Percentiles rank a stretch among this genome's conserved stretches.
phyloP scores from a whole-genome alignment of 2,113 vertebrate genomes.

The Bubalus kerabau region DNA sequence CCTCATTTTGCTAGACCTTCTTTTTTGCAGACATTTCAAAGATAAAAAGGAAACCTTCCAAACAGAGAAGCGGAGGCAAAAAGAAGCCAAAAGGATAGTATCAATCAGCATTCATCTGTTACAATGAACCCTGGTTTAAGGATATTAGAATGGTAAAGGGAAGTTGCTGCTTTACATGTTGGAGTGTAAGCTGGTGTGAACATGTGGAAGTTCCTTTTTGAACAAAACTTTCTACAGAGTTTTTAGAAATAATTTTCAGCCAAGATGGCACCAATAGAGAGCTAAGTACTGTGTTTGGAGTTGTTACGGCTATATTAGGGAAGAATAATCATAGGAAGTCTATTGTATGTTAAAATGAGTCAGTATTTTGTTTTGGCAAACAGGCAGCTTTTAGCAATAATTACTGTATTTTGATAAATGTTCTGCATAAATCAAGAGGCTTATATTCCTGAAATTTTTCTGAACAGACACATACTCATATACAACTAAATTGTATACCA shows the following conservation, averaged over 20 bases:
- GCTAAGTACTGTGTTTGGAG: slow-evolving; percentile 30
- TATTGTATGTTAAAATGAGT: slow-evolving; percentile 49
- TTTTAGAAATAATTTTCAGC: background rate
- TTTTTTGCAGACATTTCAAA: background rate
- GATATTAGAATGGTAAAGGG: background rate
- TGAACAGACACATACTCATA: background rate
- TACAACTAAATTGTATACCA: background rate
- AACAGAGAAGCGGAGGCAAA: background rate
- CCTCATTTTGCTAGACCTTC: background rate
- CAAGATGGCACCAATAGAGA: slow-evolving; percentile 20
- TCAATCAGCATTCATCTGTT: background rate
- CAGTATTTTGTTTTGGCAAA: slow-evolving; percentile 40
- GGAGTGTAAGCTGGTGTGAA: background rate
- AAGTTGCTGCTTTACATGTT: background rate
- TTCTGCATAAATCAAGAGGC: slow-evolving; percentile 4
- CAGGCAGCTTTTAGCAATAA: slow-evolving; percentile 41
- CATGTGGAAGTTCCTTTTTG: background rate
- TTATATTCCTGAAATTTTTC: background rate
- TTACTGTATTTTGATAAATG: slow-evolving; percentile 8
- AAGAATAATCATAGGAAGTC: slow-evolving; percentile 49
- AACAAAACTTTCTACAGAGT: background rate
- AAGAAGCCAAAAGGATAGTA: background rate
- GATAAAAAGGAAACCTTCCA: background rate
- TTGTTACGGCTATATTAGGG: slow-evolving; percentile 45
- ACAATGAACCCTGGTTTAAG: background rate